Evolutionary conservation across 2,113 vertebrate species (phyloP).

Genomic region (Pelvicachromis taeniatus): DNA sequence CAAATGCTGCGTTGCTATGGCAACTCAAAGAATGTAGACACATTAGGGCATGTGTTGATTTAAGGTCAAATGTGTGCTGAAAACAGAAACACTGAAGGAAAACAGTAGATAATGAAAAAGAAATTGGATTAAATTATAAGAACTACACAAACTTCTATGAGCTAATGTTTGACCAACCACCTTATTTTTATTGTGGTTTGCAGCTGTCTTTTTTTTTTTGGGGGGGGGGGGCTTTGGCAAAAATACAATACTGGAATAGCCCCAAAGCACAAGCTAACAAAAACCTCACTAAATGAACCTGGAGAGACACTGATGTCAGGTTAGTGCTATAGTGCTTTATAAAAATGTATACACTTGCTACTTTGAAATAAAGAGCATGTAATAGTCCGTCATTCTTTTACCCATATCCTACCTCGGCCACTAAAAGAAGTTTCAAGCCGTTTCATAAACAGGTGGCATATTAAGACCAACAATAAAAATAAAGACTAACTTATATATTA

Average conservation of each 20-base stretch:
- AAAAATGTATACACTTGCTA: neutral
- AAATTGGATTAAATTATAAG: neutral
- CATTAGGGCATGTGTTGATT: neutral
- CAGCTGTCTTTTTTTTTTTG: too few species aligned
- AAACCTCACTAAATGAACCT: neutral
- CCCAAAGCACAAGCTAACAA: neutral
- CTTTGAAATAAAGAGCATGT: neutral
- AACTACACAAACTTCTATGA: neutral
- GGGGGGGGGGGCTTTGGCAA: too few species aligned
- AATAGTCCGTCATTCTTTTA: neutral
- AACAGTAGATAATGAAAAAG: neutral
- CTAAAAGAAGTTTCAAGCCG: neutral
- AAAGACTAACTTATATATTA: neutral
- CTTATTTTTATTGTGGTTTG: neutral
- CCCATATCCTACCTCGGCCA: neutral
- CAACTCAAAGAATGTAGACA: slow-evolving; percentile 16
- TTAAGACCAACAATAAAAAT: neutral
- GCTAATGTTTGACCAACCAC: neutral
- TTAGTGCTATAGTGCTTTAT: neutral
- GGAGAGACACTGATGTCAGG: too few species aligned
- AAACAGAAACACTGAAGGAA: slow-evolving; percentile 18
- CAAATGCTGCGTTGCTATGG: slow-evolving; percentile 30
- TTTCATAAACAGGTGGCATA: neutral
- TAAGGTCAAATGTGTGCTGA: neutral
- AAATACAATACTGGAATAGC: neutral